Percentiles rank a stretch among this genome's conserved stretches.
Conservation (phyloP, 2,888 invertebrate species). For the Diploptera punctata region DNA sequence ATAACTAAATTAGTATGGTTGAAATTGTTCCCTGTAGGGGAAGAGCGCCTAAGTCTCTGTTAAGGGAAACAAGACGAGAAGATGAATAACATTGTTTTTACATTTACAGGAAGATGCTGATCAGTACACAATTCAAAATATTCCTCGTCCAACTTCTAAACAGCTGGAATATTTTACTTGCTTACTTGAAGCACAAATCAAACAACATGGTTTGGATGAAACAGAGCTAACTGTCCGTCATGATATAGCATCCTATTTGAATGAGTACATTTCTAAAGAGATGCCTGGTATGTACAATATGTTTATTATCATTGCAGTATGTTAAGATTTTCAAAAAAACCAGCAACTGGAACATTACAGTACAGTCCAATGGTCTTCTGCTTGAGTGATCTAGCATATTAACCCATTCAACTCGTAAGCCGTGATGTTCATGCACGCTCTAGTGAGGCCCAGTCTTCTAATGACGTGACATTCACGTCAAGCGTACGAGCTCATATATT, state of each 20-base stretch:
- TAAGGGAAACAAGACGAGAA: neutral
- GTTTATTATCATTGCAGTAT: neutral
- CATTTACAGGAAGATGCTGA: conserved; percentile 8
- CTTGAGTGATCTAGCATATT: neutral
- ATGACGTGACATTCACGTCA: too few species aligned
- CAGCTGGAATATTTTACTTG: neutral
- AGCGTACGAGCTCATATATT: too few species aligned
- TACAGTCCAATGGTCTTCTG: neutral
- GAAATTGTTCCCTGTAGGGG: too few species aligned
- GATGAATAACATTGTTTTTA: neutral
- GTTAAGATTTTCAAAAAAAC: neutral
- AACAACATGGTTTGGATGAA: neutral
- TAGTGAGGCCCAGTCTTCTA: too few species aligned
- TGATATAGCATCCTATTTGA: neutral
- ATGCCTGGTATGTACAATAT: neutral
- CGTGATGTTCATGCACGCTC: neutral
- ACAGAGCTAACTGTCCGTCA: neutral
- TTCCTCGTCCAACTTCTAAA: conserved; percentile 1
- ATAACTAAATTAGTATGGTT: too few species aligned
- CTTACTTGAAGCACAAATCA: neutral
- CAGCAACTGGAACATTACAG: neutral
- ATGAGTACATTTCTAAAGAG: neutral
- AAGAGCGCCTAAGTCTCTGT: too few species aligned
- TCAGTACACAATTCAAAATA: neutral
- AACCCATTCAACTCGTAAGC: neutral